These are phyloP conservation scores for Odontophorus gujanensis DNA, from an alignment of 2,113 vertebrate genomes.

Conservation along the genomic window DNA sequence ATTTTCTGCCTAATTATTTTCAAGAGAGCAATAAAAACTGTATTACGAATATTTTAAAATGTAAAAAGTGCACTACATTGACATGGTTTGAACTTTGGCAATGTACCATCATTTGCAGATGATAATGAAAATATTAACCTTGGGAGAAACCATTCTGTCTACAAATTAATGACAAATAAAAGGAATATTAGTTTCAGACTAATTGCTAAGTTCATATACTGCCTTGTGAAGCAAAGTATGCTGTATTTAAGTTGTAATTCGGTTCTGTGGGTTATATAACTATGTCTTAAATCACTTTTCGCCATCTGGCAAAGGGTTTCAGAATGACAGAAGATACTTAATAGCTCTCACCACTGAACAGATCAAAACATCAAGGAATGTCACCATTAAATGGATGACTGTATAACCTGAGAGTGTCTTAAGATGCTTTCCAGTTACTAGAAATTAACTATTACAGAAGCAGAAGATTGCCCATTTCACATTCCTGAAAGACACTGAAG, in stretches of 20 bases:
- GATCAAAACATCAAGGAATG: constrained; percentile 1
- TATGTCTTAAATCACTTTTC: constrained; percentile 28
- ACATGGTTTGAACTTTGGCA: constrained; percentile 30
- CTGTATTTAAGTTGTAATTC: neutral
- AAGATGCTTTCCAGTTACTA: constrained; percentile 1
- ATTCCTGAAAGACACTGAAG: neutral
- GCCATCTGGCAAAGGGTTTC: constrained; percentile 12
- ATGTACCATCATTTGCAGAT: neutral
- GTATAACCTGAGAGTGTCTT: neutral
- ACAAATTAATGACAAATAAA: constrained; percentile 58
- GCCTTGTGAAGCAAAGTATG: neutral
- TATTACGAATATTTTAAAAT: constrained; percentile 40
- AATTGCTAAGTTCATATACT: neutral
- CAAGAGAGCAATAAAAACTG: constrained; percentile 54
- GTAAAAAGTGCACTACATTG: neutral
- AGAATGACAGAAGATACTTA: constrained; percentile 16
- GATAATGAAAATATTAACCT: constrained; percentile 56
- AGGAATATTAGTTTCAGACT: constrained; percentile 18
- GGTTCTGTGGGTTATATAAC: constrained; percentile 3
- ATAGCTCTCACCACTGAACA: neutral
- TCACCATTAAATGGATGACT: constrained; percentile 8
- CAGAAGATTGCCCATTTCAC: neutral
- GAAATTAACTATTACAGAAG: constrained; percentile 12
- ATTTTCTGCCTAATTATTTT: constrained; percentile 69
- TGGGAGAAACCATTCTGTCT: constrained; percentile 41